These are phyloP conservation scores for Heliconius eleuchia DNA, from an alignment of 1,140 invertebrate genomes.

Conservation along the genomic window DNA sequence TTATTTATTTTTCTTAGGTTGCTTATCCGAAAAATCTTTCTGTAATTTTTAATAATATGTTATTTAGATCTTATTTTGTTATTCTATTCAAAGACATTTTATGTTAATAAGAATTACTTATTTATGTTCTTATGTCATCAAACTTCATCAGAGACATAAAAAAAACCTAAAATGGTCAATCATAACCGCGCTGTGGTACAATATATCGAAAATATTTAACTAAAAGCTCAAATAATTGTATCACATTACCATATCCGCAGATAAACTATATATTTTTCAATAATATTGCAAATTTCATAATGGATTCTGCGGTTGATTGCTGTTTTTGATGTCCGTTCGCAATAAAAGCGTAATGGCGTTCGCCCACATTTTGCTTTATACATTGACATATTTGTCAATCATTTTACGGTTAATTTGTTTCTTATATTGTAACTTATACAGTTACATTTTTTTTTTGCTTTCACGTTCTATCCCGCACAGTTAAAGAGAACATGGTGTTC, in stretches of 20 bases:
- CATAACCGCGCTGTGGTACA: neutral
- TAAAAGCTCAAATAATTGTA: neutral
- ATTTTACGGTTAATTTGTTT: neutral
- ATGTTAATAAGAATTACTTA: too few relatives aligned
- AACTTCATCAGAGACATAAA: neutral
- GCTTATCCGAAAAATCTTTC: too few relatives aligned
- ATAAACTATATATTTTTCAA: neutral
- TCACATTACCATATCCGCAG: neutral
- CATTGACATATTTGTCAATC: neutral
- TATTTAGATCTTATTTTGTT: too few relatives aligned
- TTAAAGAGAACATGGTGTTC: too few relatives aligned
- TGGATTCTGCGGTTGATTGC: constrained; percentile 13
- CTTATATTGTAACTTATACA: neutral
- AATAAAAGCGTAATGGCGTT: constrained; percentile 3
- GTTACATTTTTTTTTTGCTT: neutral
- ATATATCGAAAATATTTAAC: neutral
- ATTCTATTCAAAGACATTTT: too few relatives aligned
- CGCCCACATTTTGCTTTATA: neutral
- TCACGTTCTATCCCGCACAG: too few relatives aligned
- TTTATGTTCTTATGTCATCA: neutral
- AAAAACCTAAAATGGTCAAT: too few relatives aligned
- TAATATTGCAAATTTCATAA: constrained; percentile 2
- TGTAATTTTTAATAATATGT: too few relatives aligned
- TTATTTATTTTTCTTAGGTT: too few relatives aligned
- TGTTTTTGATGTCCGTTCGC: neutral